Evolutionary conservation across 2,797 vertebrate genomes (phyloP), one percentile per base, ranked within the genome.

Genomic region (Ptychobarbus kaznakovi): DNA sequence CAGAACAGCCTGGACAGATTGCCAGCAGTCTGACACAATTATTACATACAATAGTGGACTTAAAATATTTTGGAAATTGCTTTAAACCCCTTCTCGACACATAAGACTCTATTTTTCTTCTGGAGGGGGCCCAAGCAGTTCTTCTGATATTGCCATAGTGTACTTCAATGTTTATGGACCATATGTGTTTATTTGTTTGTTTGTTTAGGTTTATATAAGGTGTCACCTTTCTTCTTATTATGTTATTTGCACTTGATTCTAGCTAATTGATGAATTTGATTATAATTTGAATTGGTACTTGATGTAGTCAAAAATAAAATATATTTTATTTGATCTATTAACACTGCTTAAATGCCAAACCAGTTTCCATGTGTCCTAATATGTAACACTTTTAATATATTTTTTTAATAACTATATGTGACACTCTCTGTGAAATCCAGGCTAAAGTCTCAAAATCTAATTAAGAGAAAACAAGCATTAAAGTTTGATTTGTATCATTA

Each of bases 1-100:
- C 83, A 87, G 84, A 90, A 79, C 73, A 65, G 86, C 80, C 12
- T 61, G 53, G 53, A 61, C 53, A 40, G 32, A 16, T 8, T 58
- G 22, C 13, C 35, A 77, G 51, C 16, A 38, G 75, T 78, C 75
- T 78, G 4, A 78, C 42, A 61, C 22, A n/a, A 56, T 61, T 78
- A 56, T 61, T 78, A 18, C 8, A 3, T 25, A 61, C 75, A 61
- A 61, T 61, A 78, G 38, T 42, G 53, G 35, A 61, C 13, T 58
- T 77, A 25, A 56, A 42, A 77, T 38, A 25, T 78, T 20, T 77
- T 76, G 20, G 12, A 58, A 76, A 76, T 13, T 12, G 6, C 51
- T 77, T 76, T 76, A 56, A 76, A 76, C 22, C 20, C 49, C 20
- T 76, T 76, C 35, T 12, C 1, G 6, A 6, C 28, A 35, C 72